phyloP scores from a whole-genome alignment of 2,888 invertebrate genomes.

The Diaperis boleti region DNA sequence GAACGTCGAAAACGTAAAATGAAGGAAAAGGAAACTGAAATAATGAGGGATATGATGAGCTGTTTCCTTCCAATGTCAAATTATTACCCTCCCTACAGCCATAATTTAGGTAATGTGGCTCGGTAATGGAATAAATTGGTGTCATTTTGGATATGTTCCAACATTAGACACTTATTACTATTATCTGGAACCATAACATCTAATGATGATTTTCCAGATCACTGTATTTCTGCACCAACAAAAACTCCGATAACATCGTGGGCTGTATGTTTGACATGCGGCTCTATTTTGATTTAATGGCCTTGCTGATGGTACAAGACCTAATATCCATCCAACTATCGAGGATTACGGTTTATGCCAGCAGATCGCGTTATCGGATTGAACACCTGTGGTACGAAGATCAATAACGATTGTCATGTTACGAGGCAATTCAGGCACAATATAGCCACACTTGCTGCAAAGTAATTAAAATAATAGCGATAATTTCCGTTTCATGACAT shows the following conservation, averaged over 20 bases:
- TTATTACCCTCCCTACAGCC: conserved; percentile 25
- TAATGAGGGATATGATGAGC: conserved; percentile 38
- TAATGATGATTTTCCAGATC: conserved; percentile 12
- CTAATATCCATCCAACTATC: conserved; percentile 12
- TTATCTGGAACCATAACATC: conserved; percentile 12
- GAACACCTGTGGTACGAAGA: conserved; percentile 23
- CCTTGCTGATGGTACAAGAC: conserved; percentile 19
- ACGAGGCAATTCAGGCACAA: conserved; percentile 5
- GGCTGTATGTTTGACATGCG: conserved; percentile 3
- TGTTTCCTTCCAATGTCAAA: conserved; percentile 35
- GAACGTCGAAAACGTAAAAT: conserved; percentile 18
- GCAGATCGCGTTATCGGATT: conserved; percentile 17
- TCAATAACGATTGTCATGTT: conserved; percentile 6
- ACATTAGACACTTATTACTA: conserved; percentile 20
- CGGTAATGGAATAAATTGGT: conserved; percentile 38
- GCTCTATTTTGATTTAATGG: conserved; percentile 16
- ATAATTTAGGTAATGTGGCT: conserved; percentile 35
- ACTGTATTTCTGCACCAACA: neutral
- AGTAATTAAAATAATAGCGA: conserved; percentile 8
- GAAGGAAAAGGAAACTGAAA: conserved; percentile 37
- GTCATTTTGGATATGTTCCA: conserved; percentile 25
- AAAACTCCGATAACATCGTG: neutral
- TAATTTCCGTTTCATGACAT: neutral
- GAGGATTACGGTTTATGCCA: conserved; percentile 4
- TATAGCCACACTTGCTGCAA: neutral